Evolutionary conservation across 2,797 vertebrate species (phyloP).

Genomic region (Amblyraja radiata): DNA sequence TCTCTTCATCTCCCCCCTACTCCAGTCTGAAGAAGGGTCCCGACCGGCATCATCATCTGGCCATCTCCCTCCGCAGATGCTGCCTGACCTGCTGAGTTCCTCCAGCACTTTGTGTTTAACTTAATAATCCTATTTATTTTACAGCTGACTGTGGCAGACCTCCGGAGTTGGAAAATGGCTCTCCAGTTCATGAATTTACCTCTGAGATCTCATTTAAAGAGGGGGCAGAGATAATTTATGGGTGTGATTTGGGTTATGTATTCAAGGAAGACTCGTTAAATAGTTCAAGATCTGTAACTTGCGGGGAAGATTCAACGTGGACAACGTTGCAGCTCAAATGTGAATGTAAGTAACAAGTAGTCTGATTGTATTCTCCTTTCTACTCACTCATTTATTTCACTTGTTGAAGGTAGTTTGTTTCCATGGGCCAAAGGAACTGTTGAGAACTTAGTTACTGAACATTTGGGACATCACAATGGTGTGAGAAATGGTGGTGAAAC

Average conservation of each 20-base stretch:
- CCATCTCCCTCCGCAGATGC: too few species aligned
- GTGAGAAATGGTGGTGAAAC: not conserved
- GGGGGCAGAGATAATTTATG: conserved; percentile 28
- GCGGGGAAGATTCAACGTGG: conserved; percentile 18
- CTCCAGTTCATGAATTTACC: not conserved
- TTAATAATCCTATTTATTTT: not conserved
- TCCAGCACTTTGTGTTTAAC: not conserved
- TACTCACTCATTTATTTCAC: not conserved
- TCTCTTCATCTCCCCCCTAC: too few species aligned
- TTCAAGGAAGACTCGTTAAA: not conserved
- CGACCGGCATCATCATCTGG: too few species aligned
- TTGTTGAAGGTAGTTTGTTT: not conserved
- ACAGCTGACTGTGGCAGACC: not conserved
- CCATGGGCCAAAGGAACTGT: not conserved
- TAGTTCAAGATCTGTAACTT: not conserved
- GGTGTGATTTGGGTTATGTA: conserved; percentile 39
- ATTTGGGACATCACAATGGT: too few species aligned
- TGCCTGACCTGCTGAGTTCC: too few species aligned
- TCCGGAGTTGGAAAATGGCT: not conserved
- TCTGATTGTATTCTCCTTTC: not conserved
- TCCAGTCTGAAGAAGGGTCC: too few species aligned
- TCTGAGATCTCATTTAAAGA: conserved; percentile 1
- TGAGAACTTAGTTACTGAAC: not conserved
- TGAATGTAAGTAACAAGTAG: conserved; percentile 4
- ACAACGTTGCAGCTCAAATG: not conserved